These are phyloP conservation scores for Candidula unifasciata DNA, from an alignment of 2,888 invertebrate species.

Conservation along the genomic window DNA sequence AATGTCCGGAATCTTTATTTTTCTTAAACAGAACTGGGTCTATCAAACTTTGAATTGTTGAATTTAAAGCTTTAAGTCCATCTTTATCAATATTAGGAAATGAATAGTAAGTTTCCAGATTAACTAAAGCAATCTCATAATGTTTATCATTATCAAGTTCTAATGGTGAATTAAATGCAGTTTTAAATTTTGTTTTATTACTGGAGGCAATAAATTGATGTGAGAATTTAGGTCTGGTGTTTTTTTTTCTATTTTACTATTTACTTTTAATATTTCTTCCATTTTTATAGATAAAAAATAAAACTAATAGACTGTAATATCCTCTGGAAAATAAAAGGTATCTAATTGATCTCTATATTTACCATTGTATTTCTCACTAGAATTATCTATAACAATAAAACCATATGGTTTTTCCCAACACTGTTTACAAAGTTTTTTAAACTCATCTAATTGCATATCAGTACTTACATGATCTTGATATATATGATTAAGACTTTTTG, in stretches of 20 bases:
- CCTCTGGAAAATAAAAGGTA: not conserved
- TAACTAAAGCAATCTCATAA: constrained; percentile 44
- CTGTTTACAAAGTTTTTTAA: constrained; percentile 15
- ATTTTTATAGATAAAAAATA: not conserved
- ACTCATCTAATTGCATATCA: constrained; percentile 10
- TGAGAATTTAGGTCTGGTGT: not conserved
- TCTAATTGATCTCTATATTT: constrained; percentile 24
- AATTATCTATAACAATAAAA: constrained; percentile 32
- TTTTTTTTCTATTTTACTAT: too few species aligned
- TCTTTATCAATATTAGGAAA: constrained; percentile 11
- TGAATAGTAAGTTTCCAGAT: constrained; percentile 40
- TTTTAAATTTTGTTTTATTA: constrained; percentile 28
- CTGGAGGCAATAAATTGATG: not conserved
- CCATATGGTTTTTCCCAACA: constrained; percentile 19
- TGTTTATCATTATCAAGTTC: constrained; percentile 2
- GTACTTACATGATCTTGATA: constrained; percentile 13
- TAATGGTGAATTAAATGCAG: not conserved
- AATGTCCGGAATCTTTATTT: too few species aligned
- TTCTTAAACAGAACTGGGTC: not conserved
- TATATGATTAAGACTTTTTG: not conserved
- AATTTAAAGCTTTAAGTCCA: constrained; percentile 3
- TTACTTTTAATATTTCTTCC: constrained; percentile 10
- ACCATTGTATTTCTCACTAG: constrained; percentile 26
- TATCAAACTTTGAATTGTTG: not conserved
- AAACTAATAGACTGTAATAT: not conserved